Percentiles rank a stretch among this genome's conserved stretches.
Conservation (phyloP, 2,888 invertebrate genomes). For the Lithodes maja region DNA sequence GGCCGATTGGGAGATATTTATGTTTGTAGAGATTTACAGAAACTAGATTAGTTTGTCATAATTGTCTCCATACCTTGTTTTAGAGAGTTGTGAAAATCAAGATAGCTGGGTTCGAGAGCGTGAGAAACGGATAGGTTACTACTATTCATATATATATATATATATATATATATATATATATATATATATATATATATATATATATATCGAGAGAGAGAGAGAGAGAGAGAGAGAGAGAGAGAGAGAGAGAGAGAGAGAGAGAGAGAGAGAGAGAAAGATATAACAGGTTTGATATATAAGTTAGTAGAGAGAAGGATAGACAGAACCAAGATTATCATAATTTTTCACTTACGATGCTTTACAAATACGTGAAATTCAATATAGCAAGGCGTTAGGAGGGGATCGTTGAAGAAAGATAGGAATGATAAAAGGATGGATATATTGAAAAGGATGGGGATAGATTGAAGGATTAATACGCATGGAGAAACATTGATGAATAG, state of each 20-base stretch:
- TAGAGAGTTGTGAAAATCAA: constrained; percentile 59
- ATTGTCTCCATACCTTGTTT: constrained; percentile 59
- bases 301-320: not conserved
- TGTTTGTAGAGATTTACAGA: no score
- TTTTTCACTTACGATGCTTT: not conserved
- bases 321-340: not conserved
- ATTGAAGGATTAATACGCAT: not conserved
- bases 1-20: not conserved
- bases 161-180: no score
- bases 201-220: not conserved
- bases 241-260: constrained; percentile 1
- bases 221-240: constrained; percentile 2
- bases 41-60: constrained; percentile 50
- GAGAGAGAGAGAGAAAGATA: no score
- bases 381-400: no score
- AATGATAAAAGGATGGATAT: not conserved
- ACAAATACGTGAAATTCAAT: no score
- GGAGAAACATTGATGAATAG: not conserved
- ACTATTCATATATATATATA: no score
- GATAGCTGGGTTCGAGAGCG: not conserved
- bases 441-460: not conserved
- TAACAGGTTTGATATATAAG: not conserved
- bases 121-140: no score
- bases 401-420: not conserved
- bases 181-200: no score